A percentile compares a stretch with the other conserved stretches of the same genome.
Conservation (phyloP, 2,113 vertebrate genomes). For the Heloderma charlesbogerti region DNA sequence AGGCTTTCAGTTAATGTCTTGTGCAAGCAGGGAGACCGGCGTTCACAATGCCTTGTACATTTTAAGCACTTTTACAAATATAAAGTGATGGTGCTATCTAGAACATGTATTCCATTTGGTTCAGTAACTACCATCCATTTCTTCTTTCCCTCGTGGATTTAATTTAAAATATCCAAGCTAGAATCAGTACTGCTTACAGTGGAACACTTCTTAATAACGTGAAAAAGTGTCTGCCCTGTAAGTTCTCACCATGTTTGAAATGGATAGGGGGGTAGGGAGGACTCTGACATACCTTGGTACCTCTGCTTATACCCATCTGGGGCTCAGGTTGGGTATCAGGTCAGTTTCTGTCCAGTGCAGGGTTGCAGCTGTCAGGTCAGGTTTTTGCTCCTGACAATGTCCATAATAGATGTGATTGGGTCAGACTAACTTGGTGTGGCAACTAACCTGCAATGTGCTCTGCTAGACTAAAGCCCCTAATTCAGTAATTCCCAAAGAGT, state of each 20-base stretch:
- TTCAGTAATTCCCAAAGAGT: background rate
- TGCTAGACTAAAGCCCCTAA: too few species aligned
- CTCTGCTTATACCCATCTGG: too few species aligned
- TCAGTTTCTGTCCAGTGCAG: background rate
- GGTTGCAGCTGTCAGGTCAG: too few species aligned
- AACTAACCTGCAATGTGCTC: background rate
- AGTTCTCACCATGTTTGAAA: background rate
- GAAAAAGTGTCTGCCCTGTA: background rate
- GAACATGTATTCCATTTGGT: background rate
- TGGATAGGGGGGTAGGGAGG: background rate
- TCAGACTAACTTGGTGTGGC: background rate
- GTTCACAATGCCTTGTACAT: background rate
- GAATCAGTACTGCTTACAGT: background rate
- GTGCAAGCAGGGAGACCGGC: background rate
- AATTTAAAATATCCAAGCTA: background rate
- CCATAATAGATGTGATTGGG: background rate
- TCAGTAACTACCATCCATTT: slow-evolving; percentile 25
- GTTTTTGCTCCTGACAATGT: background rate
- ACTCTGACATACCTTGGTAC: background rate
- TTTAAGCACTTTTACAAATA: background rate
- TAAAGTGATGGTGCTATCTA: slow-evolving; percentile 1
- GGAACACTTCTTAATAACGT: background rate
- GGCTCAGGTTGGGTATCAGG: background rate
- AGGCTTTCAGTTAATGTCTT: background rate
- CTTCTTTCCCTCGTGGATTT: background rate